A percentile compares a stretch with the other conserved stretches of the same genome.
Conservation (phyloP, 2,888 invertebrate species). For the Hermaeophaga mercurialis region DNA sequence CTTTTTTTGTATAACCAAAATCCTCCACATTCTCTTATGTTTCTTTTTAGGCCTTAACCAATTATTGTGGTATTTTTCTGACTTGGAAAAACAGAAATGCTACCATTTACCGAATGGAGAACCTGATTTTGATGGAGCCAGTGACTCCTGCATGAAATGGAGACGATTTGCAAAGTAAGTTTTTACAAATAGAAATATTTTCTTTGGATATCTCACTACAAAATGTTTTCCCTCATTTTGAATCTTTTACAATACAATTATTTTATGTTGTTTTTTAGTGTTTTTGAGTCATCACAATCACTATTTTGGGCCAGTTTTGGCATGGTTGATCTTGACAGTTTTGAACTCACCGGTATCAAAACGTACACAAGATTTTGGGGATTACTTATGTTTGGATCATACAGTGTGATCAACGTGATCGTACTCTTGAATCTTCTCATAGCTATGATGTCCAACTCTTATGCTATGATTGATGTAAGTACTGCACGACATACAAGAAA, state of each 20-base stretch:
- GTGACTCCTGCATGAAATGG: conserved; percentile 85
- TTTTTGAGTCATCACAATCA: conserved; percentile 94
- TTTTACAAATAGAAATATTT: no score
- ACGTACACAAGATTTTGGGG: conserved; percentile 94
- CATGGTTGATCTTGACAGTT: conserved; percentile 85
- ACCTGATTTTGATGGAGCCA: conserved; percentile 77
- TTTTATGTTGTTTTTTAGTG: conserved; percentile 62
- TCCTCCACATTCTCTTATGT: no score
- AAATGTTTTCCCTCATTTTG: no score
- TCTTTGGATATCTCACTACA: no score
- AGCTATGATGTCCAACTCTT: conserved; percentile 98
- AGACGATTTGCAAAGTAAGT: conserved; percentile 79
- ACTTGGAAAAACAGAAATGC: conserved; percentile 81
- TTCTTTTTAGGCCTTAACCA: conserved; percentile 74
- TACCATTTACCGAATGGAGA: conserved; percentile 72
- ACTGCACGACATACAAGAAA: no score
- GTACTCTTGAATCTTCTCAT: conserved; percentile 92
- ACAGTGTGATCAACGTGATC: conserved; percentile 93
- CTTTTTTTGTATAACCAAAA: neutral
- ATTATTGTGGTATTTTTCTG: conserved; percentile 91
- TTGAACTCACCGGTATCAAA: conserved; percentile 87
- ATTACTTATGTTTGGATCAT: conserved; percentile 93
- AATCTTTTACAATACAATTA: no score
- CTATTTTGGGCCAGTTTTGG: conserved; percentile 97
- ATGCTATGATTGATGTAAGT: conserved; percentile 85